Conservation (phyloP, 2,113 vertebrate species). For the Thymallus thymallus region DNA sequence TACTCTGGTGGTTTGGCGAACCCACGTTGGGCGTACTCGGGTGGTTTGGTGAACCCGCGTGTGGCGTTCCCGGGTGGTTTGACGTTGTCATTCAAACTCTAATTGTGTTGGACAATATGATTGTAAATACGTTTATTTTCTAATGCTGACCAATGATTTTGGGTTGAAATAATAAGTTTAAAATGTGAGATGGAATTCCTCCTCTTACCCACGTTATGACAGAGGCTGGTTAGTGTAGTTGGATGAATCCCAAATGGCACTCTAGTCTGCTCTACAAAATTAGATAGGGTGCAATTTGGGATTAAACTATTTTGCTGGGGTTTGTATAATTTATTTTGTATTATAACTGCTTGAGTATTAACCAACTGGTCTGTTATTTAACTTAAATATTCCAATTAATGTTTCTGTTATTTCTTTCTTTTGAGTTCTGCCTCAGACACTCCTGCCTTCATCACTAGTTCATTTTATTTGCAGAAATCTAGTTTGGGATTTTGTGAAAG, state of each 20-base stretch:
- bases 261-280: no score
- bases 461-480: no score
- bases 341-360: conserved; percentile 8
- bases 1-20: no score
- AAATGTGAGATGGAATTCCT: neutral
- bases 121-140: conserved; percentile 46
- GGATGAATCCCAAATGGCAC: no score
- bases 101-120: conserved; percentile 14
- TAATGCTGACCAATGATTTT: conserved; percentile 12
- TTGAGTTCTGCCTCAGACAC: conserved; percentile 46
- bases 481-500: no score
- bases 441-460: conserved; percentile 36
- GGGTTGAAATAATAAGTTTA: neutral
- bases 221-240: no score
- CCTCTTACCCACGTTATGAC: neutral
- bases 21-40: no score
- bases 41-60: no score
- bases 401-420: conserved; percentile 59
- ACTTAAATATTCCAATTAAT: conserved; percentile 10
- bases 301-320: neutral
- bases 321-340: conserved; percentile 1
- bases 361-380: conserved; percentile 19
- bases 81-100: neutral
- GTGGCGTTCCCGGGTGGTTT: neutral
- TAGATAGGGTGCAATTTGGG: no score